phyloP scores from a whole-genome alignment of 1,140 invertebrate species.

The Pseudomyrmex concolor region DNA sequence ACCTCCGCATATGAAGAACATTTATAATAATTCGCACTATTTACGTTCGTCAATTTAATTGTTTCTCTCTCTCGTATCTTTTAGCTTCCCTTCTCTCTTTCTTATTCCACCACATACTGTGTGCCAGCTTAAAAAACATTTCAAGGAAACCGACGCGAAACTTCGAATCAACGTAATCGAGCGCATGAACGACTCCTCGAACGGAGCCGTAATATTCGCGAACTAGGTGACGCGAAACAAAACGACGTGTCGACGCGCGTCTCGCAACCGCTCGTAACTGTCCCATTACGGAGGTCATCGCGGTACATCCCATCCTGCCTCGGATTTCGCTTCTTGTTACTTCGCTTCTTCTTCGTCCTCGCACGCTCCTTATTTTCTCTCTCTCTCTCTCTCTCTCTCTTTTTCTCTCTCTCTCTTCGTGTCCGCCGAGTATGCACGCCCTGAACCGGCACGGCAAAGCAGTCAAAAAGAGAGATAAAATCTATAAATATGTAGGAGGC shows the following conservation, averaged over 20 bases:
- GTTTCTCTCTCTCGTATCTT: background rate
- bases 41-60: background rate
- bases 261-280: constrained; percentile 40
- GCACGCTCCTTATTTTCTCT: constrained; percentile 5
- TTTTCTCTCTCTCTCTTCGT: constrained; percentile 12
- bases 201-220: constrained; percentile 28
- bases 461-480: constrained; percentile 84
- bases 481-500: constrained; percentile 85
- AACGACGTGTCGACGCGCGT: constrained; percentile 38
- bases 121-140: too few species aligned
- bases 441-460: constrained; percentile 72
- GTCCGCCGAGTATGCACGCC: constrained; percentile 20
- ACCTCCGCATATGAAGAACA: background rate
- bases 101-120: too few species aligned
- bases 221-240: constrained; percentile 31
- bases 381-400: background rate
- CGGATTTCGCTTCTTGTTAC: background rate
- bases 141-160: too few species aligned
- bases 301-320: constrained; percentile 16
- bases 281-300: constrained; percentile 49
- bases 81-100: too few species aligned
- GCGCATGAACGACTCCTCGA: constrained; percentile 20
- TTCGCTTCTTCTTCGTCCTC: background rate
- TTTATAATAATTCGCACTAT: background rate
- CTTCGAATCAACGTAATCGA: constrained; percentile 17